Base-by-base conservation (phyloP, 2,113 vertebrate genomes). In the Sapajus apella region DNA sequence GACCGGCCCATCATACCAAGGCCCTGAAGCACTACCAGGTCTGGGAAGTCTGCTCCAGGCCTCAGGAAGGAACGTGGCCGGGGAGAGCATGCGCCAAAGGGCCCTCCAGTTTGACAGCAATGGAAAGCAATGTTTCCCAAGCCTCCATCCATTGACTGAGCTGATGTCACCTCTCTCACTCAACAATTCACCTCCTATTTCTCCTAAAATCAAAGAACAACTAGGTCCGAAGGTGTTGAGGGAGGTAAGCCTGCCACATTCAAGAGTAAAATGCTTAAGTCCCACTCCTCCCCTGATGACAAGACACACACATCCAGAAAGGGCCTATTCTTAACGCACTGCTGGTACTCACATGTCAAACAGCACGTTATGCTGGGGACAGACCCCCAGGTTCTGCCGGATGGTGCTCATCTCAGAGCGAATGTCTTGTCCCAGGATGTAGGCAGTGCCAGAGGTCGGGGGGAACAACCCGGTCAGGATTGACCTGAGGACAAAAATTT, bases 381-480 rank as follows among this genome's bases (percentile, higher is more conserved):
- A 99, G 95, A 99, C 99, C 3, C 99, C 99, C 84, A 99, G 98
- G 96, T 99, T 99, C 98, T 99, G 99, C 47, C 99, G 98, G 97
- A 99, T 99, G 94, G 98, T 97, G 70, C 98, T 99, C 96, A 99
- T 99, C 87, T 99, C 99, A 0, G 99, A 98, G 75, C 99, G 98
- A 97, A 99, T 99, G 97, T 99, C 99, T 98, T 99, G 99, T 61
- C 99, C 99, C 97, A 99, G 98, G 96, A 99, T 99, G 97, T 99
- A 99, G 81, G 99, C 99, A 3, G 99, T 99, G 8, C 99, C 99
- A 0, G 99, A 99, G 40, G 99, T 99, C 3, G 99, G 99, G 0
- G 99, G 99, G 85, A 99, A 99, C 91, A 99, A 98, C 4, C 99
- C 99, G 0, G 99, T 99, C 91, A 99, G 98, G 97, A 99, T 99